phyloP scores from a whole-genome alignment of 1,140 invertebrate genomes.

The Pogonognathellus flavescens region DNA sequence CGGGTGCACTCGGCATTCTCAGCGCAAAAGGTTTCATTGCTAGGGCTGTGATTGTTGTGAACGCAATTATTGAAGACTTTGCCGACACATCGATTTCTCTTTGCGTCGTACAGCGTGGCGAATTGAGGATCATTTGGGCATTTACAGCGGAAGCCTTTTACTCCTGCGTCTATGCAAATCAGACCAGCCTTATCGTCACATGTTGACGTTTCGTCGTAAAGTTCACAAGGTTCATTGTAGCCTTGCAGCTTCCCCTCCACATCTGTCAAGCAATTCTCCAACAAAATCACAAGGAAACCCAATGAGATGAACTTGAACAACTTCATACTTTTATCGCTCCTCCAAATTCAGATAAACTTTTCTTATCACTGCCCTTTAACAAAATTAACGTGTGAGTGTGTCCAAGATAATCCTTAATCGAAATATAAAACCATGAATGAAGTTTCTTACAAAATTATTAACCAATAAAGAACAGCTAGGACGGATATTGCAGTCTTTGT shows the following conservation, averaged over 20 bases:
- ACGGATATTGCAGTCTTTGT: too few species aligned
- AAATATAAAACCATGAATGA: too few species aligned
- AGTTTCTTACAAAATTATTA: too few species aligned
- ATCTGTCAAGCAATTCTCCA: background rate
- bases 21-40: conserved; percentile 51
- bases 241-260: conserved; percentile 20
- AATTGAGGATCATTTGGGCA: conserved; percentile 54
- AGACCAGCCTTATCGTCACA: conserved; percentile 54
- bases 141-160: conserved; percentile 52
- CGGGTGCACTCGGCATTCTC: conserved; percentile 56
- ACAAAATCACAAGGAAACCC: background rate
- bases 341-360: too few species aligned
- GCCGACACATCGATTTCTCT: conserved; percentile 52
- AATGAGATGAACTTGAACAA: conserved; percentile 9
- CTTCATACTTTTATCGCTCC: background rate
- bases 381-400: too few species aligned
- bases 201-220: conserved; percentile 47
- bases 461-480: too few species aligned
- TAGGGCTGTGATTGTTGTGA: background rate
- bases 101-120: conserved; percentile 52
- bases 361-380: too few species aligned
- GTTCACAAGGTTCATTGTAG: conserved; percentile 59
- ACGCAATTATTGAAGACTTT: conserved; percentile 58
- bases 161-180: conserved; percentile 51
- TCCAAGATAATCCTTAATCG: too few species aligned